phyloP scores from a whole-genome alignment of 1,140 invertebrate genomes.

The Vollenhovia emeryi region DNA sequence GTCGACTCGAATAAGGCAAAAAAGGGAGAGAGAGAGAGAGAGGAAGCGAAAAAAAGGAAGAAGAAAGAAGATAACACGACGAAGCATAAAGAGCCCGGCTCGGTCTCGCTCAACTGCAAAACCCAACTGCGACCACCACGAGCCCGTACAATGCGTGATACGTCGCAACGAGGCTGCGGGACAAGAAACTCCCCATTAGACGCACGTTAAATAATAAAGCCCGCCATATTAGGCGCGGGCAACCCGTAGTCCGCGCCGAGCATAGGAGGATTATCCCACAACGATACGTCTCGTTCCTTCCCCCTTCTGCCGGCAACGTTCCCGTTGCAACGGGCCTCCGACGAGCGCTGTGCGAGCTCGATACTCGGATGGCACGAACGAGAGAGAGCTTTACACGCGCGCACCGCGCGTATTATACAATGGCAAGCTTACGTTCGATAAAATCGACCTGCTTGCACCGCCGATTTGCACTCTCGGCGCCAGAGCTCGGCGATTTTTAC shows the following conservation, averaged over 20 bases:
- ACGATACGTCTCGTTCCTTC: conserved; percentile 76
- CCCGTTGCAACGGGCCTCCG: conserved; percentile 22
- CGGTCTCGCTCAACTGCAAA: conserved; percentile 30
- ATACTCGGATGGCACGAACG: conserved; percentile 4
- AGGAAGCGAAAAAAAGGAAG: neutral
- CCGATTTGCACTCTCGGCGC: conserved; percentile 6
- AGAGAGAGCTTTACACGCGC: neutral
- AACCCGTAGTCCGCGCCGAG: conserved; percentile 68
- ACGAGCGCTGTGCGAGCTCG: neutral
- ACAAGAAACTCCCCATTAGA: conserved; percentile 74
- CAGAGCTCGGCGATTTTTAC: conserved; percentile 4
- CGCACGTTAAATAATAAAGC: conserved; percentile 82
- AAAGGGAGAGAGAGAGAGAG: neutral
- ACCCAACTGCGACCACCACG: conserved; percentile 22
- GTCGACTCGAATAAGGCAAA: conserved; percentile 40
- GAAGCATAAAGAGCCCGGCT: conserved; percentile 47
- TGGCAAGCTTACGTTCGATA: conserved; percentile 44
- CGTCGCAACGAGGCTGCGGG: conserved; percentile 38
- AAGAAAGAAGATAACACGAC: conserved; percentile 9
- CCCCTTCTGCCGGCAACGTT: conserved; percentile 50
- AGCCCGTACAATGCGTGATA: conserved; percentile 50
- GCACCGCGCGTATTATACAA: conserved; percentile 17
- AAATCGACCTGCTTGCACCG: conserved; percentile 52
- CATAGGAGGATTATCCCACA: conserved; percentile 80
- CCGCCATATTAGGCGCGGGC: conserved; percentile 75